These are phyloP conservation scores for Chroicocephalus ridibundus DNA, from an alignment of 2,113 vertebrate species.

Conservation along the genomic window DNA sequence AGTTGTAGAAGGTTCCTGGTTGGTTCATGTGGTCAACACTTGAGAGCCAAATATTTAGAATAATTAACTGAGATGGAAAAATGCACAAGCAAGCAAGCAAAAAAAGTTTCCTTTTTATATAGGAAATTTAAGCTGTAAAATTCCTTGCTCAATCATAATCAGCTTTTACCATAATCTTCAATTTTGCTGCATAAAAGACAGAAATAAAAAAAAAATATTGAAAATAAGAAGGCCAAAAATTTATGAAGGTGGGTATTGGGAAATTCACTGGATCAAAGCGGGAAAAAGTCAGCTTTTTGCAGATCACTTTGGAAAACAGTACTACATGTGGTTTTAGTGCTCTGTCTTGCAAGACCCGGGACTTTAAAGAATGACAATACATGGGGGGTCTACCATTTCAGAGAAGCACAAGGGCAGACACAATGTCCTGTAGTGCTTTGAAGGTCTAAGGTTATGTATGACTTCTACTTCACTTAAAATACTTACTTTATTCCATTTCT, in stretches of 20 bases:
- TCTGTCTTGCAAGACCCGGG: background rate
- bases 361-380: background rate
- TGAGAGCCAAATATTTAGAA: background rate
- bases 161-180: background rate
- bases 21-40: background rate
- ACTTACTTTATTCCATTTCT: background rate
- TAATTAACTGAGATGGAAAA: background rate
- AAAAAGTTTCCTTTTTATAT: background rate
- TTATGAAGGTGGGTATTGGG: background rate
- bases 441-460: background rate
- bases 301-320: background rate
- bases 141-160: background rate
- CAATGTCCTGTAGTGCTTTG: background rate
- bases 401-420: background rate
- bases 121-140: background rate
- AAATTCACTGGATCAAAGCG: background rate
- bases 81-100: rapidly evolving
- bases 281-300: background rate
- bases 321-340: background rate
- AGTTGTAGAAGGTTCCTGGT: background rate
- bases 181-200: background rate
- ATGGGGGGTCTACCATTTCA: rapidly evolving
- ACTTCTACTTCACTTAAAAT: background rate
- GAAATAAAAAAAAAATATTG: background rate
- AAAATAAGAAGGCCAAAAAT: background rate